phyloP scores from a whole-genome alignment of 1,140 invertebrate species.

The Elymnias hypermnestra region DNA sequence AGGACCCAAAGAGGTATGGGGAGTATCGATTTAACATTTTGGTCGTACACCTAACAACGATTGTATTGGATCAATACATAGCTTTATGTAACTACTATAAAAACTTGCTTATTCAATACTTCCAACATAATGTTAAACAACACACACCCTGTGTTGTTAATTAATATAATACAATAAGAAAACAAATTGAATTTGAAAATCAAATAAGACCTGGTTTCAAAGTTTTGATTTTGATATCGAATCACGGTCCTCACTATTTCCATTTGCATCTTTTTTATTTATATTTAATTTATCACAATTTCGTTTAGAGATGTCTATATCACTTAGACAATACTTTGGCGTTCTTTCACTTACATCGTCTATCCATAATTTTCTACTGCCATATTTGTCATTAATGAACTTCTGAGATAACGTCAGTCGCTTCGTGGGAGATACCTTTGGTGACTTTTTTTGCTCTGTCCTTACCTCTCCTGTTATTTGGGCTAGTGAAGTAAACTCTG shows the following conservation, averaged over 20 bases:
- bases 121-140: too few species aligned
- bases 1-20: slow-evolving; percentile 5
- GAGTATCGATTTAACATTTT: slow-evolving; percentile 38
- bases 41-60: background rate
- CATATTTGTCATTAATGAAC: slow-evolving; percentile 75
- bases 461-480: slow-evolving; percentile 47
- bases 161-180: too few species aligned
- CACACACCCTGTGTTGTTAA: too few species aligned
- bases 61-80: slow-evolving; percentile 11
- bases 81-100: too few species aligned
- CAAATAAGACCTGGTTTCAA: too few species aligned
- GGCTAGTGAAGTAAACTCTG: slow-evolving; percentile 49
- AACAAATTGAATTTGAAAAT: too few species aligned
- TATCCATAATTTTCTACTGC: slow-evolving; percentile 67
- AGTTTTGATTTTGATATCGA: slow-evolving; percentile 32
- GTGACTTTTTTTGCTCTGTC: slow-evolving; percentile 50
- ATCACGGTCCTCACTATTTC: slow-evolving; percentile 29
- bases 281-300: slow-evolving; percentile 46
- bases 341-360: slow-evolving; percentile 52
- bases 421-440: slow-evolving; percentile 47
- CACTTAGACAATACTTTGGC: slow-evolving; percentile 40
- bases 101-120: too few species aligned
- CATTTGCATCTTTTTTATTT: slow-evolving; percentile 46
- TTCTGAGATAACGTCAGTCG: slow-evolving; percentile 70
- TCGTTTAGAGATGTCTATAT: slow-evolving; percentile 57